These are phyloP conservation scores for Chloroceryle amazona DNA, from an alignment of 2,797 vertebrate species.

Conservation along the genomic window DNA sequence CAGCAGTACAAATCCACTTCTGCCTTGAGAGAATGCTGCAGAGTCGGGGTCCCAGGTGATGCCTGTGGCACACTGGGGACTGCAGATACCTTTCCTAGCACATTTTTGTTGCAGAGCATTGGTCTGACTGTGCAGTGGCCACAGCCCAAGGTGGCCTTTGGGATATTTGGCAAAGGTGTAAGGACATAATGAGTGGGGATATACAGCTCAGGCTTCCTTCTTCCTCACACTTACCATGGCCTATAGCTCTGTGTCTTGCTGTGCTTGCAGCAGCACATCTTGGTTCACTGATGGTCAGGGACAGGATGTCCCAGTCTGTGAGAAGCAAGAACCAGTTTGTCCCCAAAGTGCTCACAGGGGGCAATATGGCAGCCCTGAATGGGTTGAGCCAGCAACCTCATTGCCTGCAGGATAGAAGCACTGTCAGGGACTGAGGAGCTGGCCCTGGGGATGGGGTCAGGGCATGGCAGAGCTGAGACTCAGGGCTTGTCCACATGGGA, in stretches of 20 bases:
- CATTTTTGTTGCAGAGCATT: fast-evolving
- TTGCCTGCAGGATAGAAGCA: background rate
- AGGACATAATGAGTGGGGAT: background rate
- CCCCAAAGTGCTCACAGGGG: fast-evolving
- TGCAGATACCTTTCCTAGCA: background rate
- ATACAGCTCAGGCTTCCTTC: background rate
- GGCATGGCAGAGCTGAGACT: background rate
- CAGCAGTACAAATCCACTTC: background rate
- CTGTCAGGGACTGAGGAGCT: background rate
- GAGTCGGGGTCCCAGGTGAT: background rate
- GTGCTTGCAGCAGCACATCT: fast-evolving
- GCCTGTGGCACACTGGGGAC: background rate
- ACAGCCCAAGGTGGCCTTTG: background rate
- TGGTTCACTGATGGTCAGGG: background rate
- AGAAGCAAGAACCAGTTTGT: background rate
- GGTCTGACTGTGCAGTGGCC: fast-evolving
- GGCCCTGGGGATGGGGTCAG: background rate
- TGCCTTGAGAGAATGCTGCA: background rate
- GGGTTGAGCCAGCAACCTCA: background rate
- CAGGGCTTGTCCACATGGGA: background rate
- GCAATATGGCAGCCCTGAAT: background rate
- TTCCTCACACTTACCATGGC: background rate
- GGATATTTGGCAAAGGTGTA: background rate
- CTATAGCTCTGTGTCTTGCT: background rate
- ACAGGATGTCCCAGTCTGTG: background rate